These are phyloP conservation scores for Lasioglossum villosulum DNA, from an alignment of 2,888 invertebrate species.

Conservation along the genomic window DNA sequence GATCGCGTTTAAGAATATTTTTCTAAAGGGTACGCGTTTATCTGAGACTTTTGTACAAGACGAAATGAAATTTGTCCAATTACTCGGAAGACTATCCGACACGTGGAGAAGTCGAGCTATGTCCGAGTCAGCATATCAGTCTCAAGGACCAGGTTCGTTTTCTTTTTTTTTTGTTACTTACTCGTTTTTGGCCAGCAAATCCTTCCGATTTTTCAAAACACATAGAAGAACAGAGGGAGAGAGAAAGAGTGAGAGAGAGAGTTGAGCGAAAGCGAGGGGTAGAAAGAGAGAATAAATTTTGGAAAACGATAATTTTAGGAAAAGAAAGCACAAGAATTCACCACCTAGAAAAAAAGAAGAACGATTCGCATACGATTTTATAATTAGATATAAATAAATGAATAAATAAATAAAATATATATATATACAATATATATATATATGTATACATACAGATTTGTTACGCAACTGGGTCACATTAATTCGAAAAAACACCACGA, in stretches of 20 bases:
- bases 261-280: not conserved
- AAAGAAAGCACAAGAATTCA: constrained; percentile 51
- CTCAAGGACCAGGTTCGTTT: constrained; percentile 72
- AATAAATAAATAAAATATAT: constrained; percentile 47
- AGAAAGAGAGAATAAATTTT: constrained; percentile 2
- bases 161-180: constrained; percentile 42
- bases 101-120: constrained; percentile 48
- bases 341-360: constrained; percentile 35
- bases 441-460: constrained; percentile 66
- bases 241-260: not conserved
- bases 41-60: constrained; percentile 44
- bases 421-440: constrained; percentile 36
- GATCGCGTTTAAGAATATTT: constrained; percentile 58
- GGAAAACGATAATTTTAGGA: constrained; percentile 15
- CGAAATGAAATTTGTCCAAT: constrained; percentile 32
- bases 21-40: constrained; percentile 45
- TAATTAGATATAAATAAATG: constrained; percentile 60
- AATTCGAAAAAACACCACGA: constrained; percentile 79
- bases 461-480: constrained; percentile 72
- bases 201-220: constrained; percentile 30
- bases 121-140: constrained; percentile 77
- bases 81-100: constrained; percentile 62
- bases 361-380: constrained; percentile 64
- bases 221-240: not conserved
- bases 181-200: constrained; percentile 49